Base-by-base conservation (phyloP, 1,140 invertebrate genomes). In the Trachelipus rathkii region DNA sequence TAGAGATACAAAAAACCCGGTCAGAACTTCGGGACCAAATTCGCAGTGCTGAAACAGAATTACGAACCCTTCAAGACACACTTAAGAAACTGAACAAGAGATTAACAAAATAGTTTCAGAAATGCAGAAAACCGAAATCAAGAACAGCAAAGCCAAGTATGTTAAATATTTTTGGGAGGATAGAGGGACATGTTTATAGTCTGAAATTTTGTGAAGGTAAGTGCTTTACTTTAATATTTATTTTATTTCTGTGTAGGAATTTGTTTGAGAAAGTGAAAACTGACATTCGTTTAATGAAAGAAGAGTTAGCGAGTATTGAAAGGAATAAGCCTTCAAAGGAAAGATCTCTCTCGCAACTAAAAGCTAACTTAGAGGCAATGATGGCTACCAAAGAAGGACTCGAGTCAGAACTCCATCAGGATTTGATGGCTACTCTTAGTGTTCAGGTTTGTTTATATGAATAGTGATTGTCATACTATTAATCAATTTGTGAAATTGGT, bases 221-320 rank as follows among this genome's bases (percentile, higher is more conserved):
- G n/a, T n/a, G n/a, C n/a, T n/a, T n/a, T n/a, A n/a, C n/a, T n/a
- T n/a, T n/a, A 33, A 33, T 33, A 33, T 6, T 33, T 33, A 33
- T 33, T 33, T 33, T 1, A 1, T 33, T 33, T 8, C 50, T 60
- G 2, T 60, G 8, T 60, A 80, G 79, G 50, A 80, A 80, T 83
- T 95, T 95, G 74, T 97, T 95, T 85, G 96, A 99, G 84, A 97
- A 98, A 87, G 92, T 98, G 77, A 96, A 96, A 86, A 95, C 94
- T 19, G 95, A 98, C 84, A 93, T 98, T 50, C 88, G 96, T 71
- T 86, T 98, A 74, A 96, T 96, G 91, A 96, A 95, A 84, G 96
- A 99, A 86, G 96, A 98, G 85, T 84, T 96, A 43, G 89, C 91
- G 53, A 91, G 92, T 67, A 95, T 98, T 80, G 95, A 97, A 84